Evolutionary conservation across 2,888 invertebrate species (phyloP).

Genomic region (Neoscelio sp.): DNA sequence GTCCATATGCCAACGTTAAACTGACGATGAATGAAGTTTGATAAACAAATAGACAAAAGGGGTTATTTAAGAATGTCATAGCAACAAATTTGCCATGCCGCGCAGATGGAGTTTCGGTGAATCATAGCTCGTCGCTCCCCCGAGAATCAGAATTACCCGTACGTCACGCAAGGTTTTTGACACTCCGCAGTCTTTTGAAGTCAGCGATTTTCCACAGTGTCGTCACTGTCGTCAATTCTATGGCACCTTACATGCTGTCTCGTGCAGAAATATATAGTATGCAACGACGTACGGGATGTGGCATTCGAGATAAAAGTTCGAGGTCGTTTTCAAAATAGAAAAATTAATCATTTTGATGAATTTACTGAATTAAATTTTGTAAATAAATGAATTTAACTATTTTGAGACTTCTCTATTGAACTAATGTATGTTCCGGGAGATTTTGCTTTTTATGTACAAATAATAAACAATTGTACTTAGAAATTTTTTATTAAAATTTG

Average conservation of each 20-base stretch:
- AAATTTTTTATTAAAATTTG: too few relatives aligned
- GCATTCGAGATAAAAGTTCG: slow-evolving; percentile 34
- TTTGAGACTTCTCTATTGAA: too few relatives aligned
- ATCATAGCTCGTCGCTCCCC: slow-evolving; percentile 55
- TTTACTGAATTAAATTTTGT: background rate
- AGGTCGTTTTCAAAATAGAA: slow-evolving; percentile 33
- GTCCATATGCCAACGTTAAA: background rate
- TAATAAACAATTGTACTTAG: too few relatives aligned
- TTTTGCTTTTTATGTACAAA: background rate
- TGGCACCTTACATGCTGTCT: slow-evolving; percentile 42
- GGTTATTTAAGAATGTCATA: slow-evolving; percentile 34
- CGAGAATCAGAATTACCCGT: slow-evolving; percentile 34
- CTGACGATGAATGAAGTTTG: slow-evolving; percentile 22
- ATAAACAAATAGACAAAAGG: slow-evolving; percentile 51
- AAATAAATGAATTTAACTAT: too few relatives aligned
- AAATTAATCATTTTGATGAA: slow-evolving; percentile 34
- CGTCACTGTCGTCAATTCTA: slow-evolving; percentile 62
- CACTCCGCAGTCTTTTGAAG: slow-evolving; percentile 57
- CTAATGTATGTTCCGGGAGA: too few relatives aligned
- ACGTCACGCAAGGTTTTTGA: slow-evolving; percentile 50
- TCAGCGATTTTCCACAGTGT: slow-evolving; percentile 56
- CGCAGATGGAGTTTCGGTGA: slow-evolving; percentile 43
- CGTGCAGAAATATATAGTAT: slow-evolving; percentile 48
- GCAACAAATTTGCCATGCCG: slow-evolving; percentile 50
- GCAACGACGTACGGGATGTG: slow-evolving; percentile 33